Percentiles rank a stretch among this genome's conserved stretches.
These are phyloP conservation scores for Hypotaenidia philippensis DNA, from an alignment of 2,797 vertebrate species.

Conservation along the genomic window DNA sequence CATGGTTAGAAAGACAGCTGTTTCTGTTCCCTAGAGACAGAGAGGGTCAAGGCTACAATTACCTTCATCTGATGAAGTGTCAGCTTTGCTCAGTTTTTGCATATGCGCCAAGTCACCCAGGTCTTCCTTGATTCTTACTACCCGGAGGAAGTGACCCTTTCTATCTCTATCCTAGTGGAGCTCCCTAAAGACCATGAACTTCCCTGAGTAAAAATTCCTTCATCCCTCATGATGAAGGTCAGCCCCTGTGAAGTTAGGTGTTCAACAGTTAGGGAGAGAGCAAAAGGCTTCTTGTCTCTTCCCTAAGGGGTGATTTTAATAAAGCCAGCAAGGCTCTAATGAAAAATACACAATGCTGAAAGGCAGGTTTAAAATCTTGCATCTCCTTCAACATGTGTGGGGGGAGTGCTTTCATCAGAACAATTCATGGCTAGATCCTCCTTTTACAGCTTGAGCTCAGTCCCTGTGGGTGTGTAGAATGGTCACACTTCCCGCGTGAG, in stretches of 20 bases:
- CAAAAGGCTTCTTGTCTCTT: neutral
- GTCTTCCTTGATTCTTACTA: neutral
- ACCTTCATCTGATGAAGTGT: neutral
- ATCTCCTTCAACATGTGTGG: neutral
- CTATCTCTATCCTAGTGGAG: neutral
- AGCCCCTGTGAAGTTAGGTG: neutral
- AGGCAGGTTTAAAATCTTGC: neutral
- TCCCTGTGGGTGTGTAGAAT: neutral
- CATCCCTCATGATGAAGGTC: neutral
- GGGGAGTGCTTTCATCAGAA: neutral
- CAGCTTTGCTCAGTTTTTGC: neutral
- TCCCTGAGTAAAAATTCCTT: neutral
- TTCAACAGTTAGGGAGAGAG: neutral
- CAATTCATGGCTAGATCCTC: neutral
- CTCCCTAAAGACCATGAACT: neutral
- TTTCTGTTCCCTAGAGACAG: neutral
- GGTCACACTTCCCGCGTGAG: neutral
- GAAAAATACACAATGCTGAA: neutral
- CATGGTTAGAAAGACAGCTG: neutral
- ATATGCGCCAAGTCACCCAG: accelerated
- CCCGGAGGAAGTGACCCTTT: neutral
- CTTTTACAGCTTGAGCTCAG: neutral
- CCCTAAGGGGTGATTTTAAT: neutral
- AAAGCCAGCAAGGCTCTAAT: neutral
- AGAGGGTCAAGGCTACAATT: neutral